Base-by-base conservation (phyloP, 1,140 invertebrate species). In the Mylabris phalerata region DNA sequence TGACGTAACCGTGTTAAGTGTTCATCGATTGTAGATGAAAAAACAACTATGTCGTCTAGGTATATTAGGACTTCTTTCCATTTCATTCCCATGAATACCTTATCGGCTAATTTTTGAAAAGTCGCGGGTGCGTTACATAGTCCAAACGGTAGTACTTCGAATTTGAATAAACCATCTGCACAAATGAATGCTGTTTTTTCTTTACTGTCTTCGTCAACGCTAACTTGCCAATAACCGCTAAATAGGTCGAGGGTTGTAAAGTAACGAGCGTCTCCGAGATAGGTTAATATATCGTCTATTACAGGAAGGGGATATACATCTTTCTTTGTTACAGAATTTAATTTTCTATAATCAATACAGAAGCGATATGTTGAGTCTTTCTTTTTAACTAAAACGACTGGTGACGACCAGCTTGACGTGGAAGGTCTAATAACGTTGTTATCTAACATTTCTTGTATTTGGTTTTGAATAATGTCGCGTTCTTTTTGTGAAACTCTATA, bases 161-260 rank as follows among this genome's bases (percentile, higher is more conserved):
- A 60, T n/a, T 55, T 4, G n/a, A 13, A 55, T 9, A 46, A 10
- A 6, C 44, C 48, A 2, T 47, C 41, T 42, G 9, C 7, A 42
- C 11, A n/a, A 42, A 42, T 42, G 24, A 50, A 50, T 0, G 39
- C 49, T n/a, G 49, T 50, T 13, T 50, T 40, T n/a, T 39, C 9
- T 5, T 40, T 38, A 5, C 25, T 2, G 19, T 50, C 40, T 50
- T 50, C 49, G n/a, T 26, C 44, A n/a, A 58, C 32, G 19, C 5
- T 19, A 11, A 57, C 46, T 65, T 82, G 79, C 67, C 72, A 77
- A 65, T 77, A 83, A 3, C 80, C 81, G 32, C 65, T 71, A 3
- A 63, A 68, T 38, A 79, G 57, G 66, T 76, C 75, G 2, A 75
- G 44, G 0, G 71, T 72, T 0, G 67, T 66, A 13, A 52, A 27